Evolutionary conservation across 2,113 vertebrate species (phyloP), one percentile per base, ranked within the genome.

Genomic region (Chlamydotis undulata): DNA sequence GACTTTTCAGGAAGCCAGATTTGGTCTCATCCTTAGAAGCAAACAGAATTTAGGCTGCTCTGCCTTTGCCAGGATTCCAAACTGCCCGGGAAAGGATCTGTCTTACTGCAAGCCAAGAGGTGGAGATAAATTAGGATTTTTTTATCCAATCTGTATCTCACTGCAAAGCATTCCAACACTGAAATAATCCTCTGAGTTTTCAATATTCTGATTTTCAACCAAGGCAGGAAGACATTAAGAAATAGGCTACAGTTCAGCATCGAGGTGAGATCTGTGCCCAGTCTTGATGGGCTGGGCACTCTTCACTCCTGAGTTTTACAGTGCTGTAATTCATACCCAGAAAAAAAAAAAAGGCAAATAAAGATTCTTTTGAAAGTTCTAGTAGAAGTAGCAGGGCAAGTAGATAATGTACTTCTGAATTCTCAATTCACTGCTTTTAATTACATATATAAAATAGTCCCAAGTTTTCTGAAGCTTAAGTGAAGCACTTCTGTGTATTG

Each of bases 371-470:
- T 68, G 53, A 11, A 24, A 7, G 10, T 68, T 56, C 17, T 56
- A 33, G 33, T 3, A 28, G 49, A 80, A 75, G 73, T 23, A 78
- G 39, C 43, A 60, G 65, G 60, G 75, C 19, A 50, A 77, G 47
- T 47, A 86, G 68, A n/a, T 12, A 59, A 29, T 35, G 24, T 47
- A 35, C 33, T 67, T 83, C 50, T 59, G 60, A 77, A 87, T 78
- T 86, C 52, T 68, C 64, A 17, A 7, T 70, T 59, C 56, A 22
- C 0, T 4, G 60, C 47, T 52, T 94, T 97, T 91, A 89, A 81
- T 92, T 93, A 70, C 47, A 17, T 87, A 28, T 78, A 92, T 87
- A 74, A 94, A 96, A 75, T 56, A 91, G 76, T 79, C 71, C 67
- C 29, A 52, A 43, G 55, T 92, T 94, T 81, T 78, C 86, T 78